Evolutionary conservation across 2,797 vertebrate species (phyloP), one percentile per base, ranked within the genome.

Genomic region (Enteromius argenteus): DNA sequence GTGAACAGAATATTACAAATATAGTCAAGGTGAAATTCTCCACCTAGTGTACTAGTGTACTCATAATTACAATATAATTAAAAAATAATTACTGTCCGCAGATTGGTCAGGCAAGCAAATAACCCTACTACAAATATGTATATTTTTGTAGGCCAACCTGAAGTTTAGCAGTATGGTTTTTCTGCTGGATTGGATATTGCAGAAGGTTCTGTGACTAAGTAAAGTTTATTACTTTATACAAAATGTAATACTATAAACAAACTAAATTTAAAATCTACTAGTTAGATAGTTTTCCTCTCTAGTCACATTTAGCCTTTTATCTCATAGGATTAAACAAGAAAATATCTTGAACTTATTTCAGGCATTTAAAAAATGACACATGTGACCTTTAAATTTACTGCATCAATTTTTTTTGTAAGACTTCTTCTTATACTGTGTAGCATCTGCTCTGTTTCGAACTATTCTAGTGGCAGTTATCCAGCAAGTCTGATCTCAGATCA

Each of bases 401-500:
- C 3, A 14, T 42, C 32, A 53, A 74, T 21, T 53, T 27, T 73
- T 51, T 15, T 51, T 14, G 30, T 51, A 21, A 35, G 27, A 73
- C 1, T 1, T 72, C 23, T 49, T 72, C 23, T 4, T 17, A 72
- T 44, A 30, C 44, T 51, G 8, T 73, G 44, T 51, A 53, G 46
- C 30, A 53, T 72, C 7, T 72, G 15, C 44, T 30, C 42, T 72
- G 44, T 5, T 49, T 27, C 17, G 2, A 5, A 51, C 4, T 30
- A 51, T 21, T 75, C 72, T 74, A 73, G 27, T 13, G 17, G 27
- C 27, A 49, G 37, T 68, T 39, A 68, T 39, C 37, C 19, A 42
- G 44, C 27, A 49, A 49, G 7, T 8, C 23, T 73, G 69, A 73
- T 49, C 44, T 73, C 69, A 51, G 27, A 73, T 32, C 71, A 73